These are phyloP conservation scores for Lycophotia porphyrea DNA, from an alignment of 2,888 invertebrate genomes.

Conservation along the genomic window DNA sequence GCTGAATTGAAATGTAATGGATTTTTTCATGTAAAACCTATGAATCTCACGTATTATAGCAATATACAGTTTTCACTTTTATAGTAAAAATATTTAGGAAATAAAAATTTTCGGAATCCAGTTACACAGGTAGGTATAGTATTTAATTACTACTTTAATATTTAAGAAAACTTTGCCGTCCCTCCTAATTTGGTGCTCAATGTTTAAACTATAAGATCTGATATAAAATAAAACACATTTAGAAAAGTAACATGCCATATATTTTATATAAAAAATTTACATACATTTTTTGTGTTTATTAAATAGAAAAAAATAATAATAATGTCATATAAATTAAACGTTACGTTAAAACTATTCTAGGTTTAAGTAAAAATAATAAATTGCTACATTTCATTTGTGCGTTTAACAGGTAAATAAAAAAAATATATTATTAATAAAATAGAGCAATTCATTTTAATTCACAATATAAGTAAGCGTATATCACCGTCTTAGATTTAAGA, in stretches of 20 bases:
- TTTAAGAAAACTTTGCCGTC: slow-evolving; percentile 63
- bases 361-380: slow-evolving; percentile 74
- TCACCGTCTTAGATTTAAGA: slow-evolving; percentile 61
- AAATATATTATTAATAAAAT: slow-evolving; percentile 76
- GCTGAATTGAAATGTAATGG: background rate
- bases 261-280: slow-evolving; percentile 83
- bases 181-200: slow-evolving; percentile 75
- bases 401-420: slow-evolving; percentile 70
- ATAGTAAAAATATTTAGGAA: background rate
- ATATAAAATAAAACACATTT: slow-evolving; percentile 73
- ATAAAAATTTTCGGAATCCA: background rate
- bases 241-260: slow-evolving; percentile 90
- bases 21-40: background rate
- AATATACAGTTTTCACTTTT: background rate
- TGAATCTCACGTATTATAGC: background rate
- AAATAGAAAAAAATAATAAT: slow-evolving; percentile 77
- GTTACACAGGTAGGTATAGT: slow-evolving; percentile 24
- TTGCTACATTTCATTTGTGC: slow-evolving; percentile 83
- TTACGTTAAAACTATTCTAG: slow-evolving; percentile 67
- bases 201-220: slow-evolving; percentile 58
- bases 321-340: slow-evolving; percentile 69
- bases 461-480: slow-evolving; percentile 73
- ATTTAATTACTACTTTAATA: slow-evolving; percentile 46
- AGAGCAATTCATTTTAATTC: slow-evolving; percentile 75
- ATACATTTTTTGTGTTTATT: slow-evolving; percentile 78